phyloP scores from a whole-genome alignment of 2,797 vertebrate genomes.

The Acanthurus tractus region DNA sequence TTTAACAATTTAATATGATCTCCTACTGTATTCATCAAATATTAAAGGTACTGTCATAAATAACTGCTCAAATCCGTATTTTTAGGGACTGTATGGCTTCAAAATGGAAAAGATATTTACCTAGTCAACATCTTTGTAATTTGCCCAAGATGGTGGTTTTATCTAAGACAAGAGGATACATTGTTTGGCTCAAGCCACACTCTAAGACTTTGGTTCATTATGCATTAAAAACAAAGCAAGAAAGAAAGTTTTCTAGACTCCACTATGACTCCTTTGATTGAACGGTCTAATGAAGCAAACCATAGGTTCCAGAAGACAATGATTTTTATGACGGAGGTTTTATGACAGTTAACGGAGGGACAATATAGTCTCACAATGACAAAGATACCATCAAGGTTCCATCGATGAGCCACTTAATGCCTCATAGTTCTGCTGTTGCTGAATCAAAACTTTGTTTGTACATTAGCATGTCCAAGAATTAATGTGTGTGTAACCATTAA shows the following conservation, averaged over 20 bases:
- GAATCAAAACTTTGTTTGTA: not conserved
- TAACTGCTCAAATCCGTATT: not conserved
- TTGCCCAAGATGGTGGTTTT: not conserved
- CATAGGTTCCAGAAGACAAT: conserved; percentile 13
- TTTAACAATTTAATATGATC: conserved; percentile 2
- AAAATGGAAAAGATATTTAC: not conserved
- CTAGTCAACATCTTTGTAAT: too few species aligned
- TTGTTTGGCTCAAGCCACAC: not conserved
- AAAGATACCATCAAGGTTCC: conserved; percentile 15
- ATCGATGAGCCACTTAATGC: not conserved
- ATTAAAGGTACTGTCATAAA: not conserved
- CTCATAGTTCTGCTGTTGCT: too few species aligned
- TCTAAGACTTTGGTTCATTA: not conserved
- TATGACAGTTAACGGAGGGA: conserved; percentile 38
- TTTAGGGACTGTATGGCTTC: not conserved
- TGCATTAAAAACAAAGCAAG: not conserved
- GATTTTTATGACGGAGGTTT: not conserved
- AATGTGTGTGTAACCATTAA: not conserved
- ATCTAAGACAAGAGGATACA: conserved; percentile 3
- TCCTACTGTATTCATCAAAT: not conserved
- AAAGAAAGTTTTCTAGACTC: not conserved
- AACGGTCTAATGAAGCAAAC: conserved; percentile 32
- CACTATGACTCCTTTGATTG: conserved; percentile 1
- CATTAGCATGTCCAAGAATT: not conserved
- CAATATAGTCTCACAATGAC: conserved; percentile 38